phyloP scores from a whole-genome alignment of 2,888 invertebrate genomes.

The Chorisops tibialis region DNA sequence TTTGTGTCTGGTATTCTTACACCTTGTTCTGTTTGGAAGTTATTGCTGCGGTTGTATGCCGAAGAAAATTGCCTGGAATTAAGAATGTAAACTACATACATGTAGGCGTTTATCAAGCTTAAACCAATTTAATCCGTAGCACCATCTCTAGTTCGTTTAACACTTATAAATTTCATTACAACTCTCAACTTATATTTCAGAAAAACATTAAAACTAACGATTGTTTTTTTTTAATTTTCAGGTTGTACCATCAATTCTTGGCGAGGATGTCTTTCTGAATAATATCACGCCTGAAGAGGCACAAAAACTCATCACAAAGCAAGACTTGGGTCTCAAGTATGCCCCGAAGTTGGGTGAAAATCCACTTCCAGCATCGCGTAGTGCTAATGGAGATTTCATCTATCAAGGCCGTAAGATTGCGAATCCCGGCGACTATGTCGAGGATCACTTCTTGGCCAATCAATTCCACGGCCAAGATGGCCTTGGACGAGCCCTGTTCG shows the following conservation, averaged over 20 bases:
- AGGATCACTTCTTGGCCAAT: slow-evolving; percentile 67
- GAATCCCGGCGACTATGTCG: slow-evolving; percentile 64
- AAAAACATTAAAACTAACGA: too few species aligned
- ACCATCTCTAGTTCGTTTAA: too few species aligned
- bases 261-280: slow-evolving; percentile 55
- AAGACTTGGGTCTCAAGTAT: slow-evolving; percentile 54
- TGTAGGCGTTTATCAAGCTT: too few species aligned
- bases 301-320: slow-evolving; percentile 46
- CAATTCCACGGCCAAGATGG: slow-evolving; percentile 72
- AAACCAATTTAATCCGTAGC: too few species aligned
- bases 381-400: slow-evolving; percentile 47
- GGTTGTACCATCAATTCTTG: slow-evolving; percentile 40
- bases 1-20: too few species aligned
- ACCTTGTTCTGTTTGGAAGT: too few species aligned
- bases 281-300: slow-evolving; percentile 58
- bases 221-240: background rate
- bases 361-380: slow-evolving; percentile 50
- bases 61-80: too few species aligned
- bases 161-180: too few species aligned
- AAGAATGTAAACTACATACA: too few species aligned
- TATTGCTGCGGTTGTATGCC: too few species aligned
- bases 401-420: slow-evolving; percentile 59
- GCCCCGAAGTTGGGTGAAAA: slow-evolving; percentile 58
- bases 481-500: slow-evolving; percentile 68
- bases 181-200: background rate